Base-by-base conservation (phyloP, 2,113 vertebrate species). In the Antechinus flavipes region DNA sequence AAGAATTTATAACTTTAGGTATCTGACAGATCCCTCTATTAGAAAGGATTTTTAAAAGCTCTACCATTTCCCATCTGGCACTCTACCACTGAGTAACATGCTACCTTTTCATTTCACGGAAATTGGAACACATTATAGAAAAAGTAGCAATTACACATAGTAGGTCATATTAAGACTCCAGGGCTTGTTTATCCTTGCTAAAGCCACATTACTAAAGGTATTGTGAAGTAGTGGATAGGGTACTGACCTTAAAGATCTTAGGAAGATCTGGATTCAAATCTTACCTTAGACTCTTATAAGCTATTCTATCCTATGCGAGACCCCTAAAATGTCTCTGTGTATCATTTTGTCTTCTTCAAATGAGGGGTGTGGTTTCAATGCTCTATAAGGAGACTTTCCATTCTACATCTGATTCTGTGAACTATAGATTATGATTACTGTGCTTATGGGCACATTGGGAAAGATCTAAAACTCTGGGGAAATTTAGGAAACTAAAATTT, bases 1-100 rank as follows among this genome's bases (percentile, higher is more conserved):
- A 91, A 91, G 76, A 50, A 94, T 92, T 93, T 12, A 0, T 89
- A 26, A 46, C 90, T 94, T 89, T 93, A 90, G 95, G 3, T 47
- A 53, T 46, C 89, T 90, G 76, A 90, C 25, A 89, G 91, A 61
- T 84, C 96, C 95, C 93, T 89, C 76, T 61, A 49, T 92, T 90
- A 91, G 24, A 97, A 97, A 94, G 2, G 56, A 92, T 56, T 90
- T 95, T 92, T 55, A 92, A 93, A 53, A 35, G 52, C 50, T 95
- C 94, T 92, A 91, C 91, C 92, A 96, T 90, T 92, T 96, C 93
- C 96, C 55, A 91, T 92, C 58, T 93, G 93, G 58, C 11, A 23
- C 2, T 2, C 68, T 14, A 42, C n/a, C 19, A 22, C 68, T 23
- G 68, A 1, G 53, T 47, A 14, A 30, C 35, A 92, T n/a, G 42